Base-by-base conservation (phyloP, 1,140 invertebrate species). In the Drosophila watanabei region DNA sequence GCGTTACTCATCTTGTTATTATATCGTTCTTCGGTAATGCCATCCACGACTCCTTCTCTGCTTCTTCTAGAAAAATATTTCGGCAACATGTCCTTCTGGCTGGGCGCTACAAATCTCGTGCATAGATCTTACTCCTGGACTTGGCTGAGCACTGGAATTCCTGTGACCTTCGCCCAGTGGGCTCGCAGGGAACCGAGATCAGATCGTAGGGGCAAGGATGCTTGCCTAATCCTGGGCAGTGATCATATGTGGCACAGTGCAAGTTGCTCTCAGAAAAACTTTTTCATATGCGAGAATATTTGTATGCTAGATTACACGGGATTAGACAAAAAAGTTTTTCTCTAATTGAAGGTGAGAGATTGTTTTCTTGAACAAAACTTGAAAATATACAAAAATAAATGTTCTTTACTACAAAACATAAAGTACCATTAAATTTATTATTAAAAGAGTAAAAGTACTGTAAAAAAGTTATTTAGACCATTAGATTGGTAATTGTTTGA, bases 121-220 rank as follows among this genome's bases (percentile, higher is more conserved):
- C 11, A 72, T 18, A 4, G 41, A 1, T 49, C 13, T 9, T 46
- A 65, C 10, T 13, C 51, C 13, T 90, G 87, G 87, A 71, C 64
- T 6, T 91, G 87, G 87, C 18, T 76, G 6, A 66, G 72, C 35
- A 57, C 33, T 28, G 87, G 87, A 4, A 41, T 61, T 10, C 87
- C 80, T 2, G 43, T 87, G 39, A 76, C 82, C n/a, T 83, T 58
- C n/a, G 62, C 62, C 10, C 61, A 71, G 7, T 91, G 87, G 87
- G 63, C 11, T 9, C 20, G 30, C 0, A 16, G 46, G 0, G 82
- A 86, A 20, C 87, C 75, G 0, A 28, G 14, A 4, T 56, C 63
- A 9, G 20, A 64, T 41, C 35, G 32, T n/a, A 46, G 18, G 1
- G 61, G 49, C 6, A 0, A 16, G 9, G 39, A 54, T 20, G 80